Percentiles rank a stretch among this genome's conserved stretches.
Evolutionary conservation across 1,140 invertebrate species (phyloP).

Genomic region (Oreohelix idahoensis): DNA sequence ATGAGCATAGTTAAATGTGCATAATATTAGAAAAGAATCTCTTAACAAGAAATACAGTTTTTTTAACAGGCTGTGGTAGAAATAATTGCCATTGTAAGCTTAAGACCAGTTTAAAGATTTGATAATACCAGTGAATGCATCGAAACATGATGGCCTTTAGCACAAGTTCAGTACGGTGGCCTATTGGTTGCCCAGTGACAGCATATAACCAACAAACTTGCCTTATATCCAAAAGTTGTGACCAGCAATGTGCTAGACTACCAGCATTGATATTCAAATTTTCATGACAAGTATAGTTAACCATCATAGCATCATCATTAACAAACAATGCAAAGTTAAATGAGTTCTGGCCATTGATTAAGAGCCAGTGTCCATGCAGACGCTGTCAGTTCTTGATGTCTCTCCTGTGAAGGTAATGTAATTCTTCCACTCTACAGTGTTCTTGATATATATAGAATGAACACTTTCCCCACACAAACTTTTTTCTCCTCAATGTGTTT

Average conservation of each 20-base stretch:
- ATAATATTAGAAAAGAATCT: no score
- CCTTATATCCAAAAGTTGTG: not conserved
- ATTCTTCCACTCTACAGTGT: no score
- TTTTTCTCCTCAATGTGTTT: no score
- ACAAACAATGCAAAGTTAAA: not conserved
- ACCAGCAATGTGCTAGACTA: not conserved
- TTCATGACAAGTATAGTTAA: not conserved
- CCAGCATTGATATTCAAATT: not conserved
- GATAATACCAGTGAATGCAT: not conserved
- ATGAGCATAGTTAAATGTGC: no score
- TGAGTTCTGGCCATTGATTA: not conserved
- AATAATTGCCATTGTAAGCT: not conserved
- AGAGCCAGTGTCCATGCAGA: not conserved
- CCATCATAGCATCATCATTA: not conserved
- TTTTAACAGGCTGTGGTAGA: no score
- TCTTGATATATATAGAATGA: no score
- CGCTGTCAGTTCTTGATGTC: not conserved
- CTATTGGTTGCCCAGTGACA: not conserved
- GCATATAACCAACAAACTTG: not conserved
- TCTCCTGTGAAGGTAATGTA: not conserved
- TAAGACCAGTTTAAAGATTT: not conserved
- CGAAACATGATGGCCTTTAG: not conserved
- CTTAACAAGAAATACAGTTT: no score
- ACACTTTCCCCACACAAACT: no score
- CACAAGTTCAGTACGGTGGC: not conserved